Evolutionary conservation across 2,797 vertebrate genomes (phyloP), one percentile per base, ranked within the genome.

Genomic region (Astyanax mexicanus): DNA sequence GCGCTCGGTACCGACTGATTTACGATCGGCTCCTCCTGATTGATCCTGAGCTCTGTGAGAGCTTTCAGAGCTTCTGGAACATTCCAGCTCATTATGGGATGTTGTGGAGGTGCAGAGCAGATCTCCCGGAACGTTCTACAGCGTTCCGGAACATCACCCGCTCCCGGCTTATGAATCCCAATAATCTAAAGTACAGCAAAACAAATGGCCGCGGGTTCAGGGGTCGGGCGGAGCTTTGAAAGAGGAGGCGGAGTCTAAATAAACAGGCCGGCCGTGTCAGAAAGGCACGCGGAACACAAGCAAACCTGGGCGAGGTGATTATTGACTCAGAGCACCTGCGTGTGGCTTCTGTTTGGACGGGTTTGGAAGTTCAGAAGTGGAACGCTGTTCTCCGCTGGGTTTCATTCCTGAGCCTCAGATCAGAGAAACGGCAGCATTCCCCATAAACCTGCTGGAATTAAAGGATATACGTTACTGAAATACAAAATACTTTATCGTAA

Each of bases 91-190:
- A 49, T 64, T 44, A 40, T 29, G 19, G 37, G 45, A 49, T 49
- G 35, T 77, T 62, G 21, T 45, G n/a, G 47, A 78, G 57, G 35
- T 52, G 78, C 32, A 69, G 74, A 58, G 62, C 79, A 84, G 75
- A 49, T 38, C 52, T 75, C 25, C 17, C 37, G 42, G 6, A 77
- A 49, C 42, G 10, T 64, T 64, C 38, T 27, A 15, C 27, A 61
- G 21, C 21, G 21, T 65, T 44, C 61, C 12, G 21, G 75, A 71
- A 71, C 49, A 27, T 65, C 57, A 45, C 11, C 62, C 68, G 35
- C 57, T 54, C 54, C 15, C 9, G 23, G 61, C 21, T 55, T 68
- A 52, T 17, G 17, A 76, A 76, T 42, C 55, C 45, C 51, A 57
- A 58, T 49, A 38, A 57, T 35, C 51, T 1, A 23, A 6, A 17